These are phyloP conservation scores for Pelecanoides urinatrix DNA, from an alignment of 2,113 vertebrate species.

Conservation along the genomic window DNA sequence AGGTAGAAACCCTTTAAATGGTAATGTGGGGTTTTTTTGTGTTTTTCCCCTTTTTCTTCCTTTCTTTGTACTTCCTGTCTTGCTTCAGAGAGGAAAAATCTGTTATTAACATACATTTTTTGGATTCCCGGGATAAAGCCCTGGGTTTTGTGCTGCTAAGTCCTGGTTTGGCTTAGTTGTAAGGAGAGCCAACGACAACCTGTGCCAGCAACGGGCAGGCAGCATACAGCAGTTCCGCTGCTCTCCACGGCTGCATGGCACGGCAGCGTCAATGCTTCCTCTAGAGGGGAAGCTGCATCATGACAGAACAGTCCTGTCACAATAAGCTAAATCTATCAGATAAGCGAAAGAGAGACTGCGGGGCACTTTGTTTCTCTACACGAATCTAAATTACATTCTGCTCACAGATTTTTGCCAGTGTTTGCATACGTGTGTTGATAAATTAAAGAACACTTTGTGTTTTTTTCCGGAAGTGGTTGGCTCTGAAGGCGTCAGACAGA, in stretches of 20 bases:
- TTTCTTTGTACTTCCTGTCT: neutral
- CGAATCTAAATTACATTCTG: neutral
- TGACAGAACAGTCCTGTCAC: neutral
- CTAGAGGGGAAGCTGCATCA: neutral
- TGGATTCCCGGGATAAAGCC: neutral
- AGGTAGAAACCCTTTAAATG: neutral
- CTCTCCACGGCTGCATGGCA: rapidly evolving
- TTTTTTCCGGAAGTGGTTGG: slow-evolving; percentile 16
- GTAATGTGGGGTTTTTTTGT: too few relatives aligned
- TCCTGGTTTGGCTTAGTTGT: neutral
- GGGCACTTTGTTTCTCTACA: neutral
- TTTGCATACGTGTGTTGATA: neutral
- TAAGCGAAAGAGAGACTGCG: neutral
- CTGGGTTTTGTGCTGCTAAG: neutral
- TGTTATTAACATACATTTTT: neutral
- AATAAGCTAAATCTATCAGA: neutral
- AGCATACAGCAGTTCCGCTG: neutral
- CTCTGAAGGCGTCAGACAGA: slow-evolving; percentile 36
- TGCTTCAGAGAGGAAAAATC: neutral
- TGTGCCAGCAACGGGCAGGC: neutral
- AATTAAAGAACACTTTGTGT: neutral
- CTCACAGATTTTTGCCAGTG: neutral
- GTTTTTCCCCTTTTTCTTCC: neutral
- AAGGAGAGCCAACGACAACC: neutral
- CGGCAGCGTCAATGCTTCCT: neutral